These are phyloP conservation scores for Sebastes steindachneri DNA, from an alignment of 2,797 vertebrate species.

Conservation along the genomic window DNA sequence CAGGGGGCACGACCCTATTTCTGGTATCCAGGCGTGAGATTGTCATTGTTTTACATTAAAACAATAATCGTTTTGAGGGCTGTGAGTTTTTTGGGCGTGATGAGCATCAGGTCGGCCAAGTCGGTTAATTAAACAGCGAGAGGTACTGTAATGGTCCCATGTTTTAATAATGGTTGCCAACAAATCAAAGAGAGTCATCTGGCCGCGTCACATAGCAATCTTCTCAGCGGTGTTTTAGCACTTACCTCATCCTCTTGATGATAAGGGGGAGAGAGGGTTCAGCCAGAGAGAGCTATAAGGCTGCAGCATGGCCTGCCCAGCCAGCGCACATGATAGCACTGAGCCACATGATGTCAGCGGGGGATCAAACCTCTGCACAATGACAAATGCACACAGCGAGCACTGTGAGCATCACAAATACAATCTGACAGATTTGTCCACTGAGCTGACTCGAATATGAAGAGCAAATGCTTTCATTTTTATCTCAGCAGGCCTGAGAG, in stretches of 20 bases:
- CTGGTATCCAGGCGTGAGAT: constrained; percentile 13
- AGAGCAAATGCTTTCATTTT: constrained; percentile 72
- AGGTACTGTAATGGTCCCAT: constrained; percentile 13
- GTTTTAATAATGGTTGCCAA: constrained; percentile 56
- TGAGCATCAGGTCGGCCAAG: constrained; percentile 1
- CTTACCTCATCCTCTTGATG: constrained; percentile 70
- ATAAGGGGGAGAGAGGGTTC: constrained; percentile 55
- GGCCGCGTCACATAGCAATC: constrained; percentile 22
- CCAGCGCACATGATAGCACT: constrained; percentile 35
- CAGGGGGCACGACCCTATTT: constrained; percentile 13
- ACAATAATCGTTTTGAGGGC: not conserved
- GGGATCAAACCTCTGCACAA: constrained; percentile 72
- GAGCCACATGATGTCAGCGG: constrained; percentile 63
- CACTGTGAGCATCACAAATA: constrained; percentile 68
- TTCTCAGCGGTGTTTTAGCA: constrained; percentile 58
- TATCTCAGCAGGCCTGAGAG: constrained; percentile 50
- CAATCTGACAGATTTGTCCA: constrained; percentile 77
- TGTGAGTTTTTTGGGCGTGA: not conserved
- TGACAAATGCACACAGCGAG: constrained; percentile 70
- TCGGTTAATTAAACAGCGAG: constrained; percentile 36
- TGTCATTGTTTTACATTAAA: constrained; percentile 7
- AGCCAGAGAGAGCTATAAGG: constrained; percentile 41
- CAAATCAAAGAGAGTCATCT: constrained; percentile 60
- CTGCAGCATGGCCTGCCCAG: constrained; percentile 44
- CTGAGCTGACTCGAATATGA: constrained; percentile 69